Evolutionary conservation across 2,888 invertebrate species (phyloP).

Genomic region (Aphelenchoides bicaudatus): DNA sequence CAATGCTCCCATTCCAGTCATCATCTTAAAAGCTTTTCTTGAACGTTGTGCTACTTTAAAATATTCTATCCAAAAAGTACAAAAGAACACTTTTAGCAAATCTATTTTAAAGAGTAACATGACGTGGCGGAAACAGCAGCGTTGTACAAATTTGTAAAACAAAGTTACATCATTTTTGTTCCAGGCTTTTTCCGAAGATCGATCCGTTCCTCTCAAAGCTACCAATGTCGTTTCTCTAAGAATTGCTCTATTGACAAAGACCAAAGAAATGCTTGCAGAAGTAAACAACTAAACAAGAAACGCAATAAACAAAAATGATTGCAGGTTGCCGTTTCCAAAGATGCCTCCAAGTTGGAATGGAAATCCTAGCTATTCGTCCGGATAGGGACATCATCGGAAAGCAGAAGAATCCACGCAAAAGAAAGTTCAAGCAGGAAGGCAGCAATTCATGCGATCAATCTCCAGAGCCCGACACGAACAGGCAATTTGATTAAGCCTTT

Average conservation of each 20-base stretch:
- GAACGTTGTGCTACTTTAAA: too few species aligned
- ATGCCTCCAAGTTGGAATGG: slow-evolving; percentile 57
- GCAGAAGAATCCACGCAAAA: slow-evolving; percentile 57
- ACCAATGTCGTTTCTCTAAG: slow-evolving; percentile 51
- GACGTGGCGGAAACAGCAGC: too few species aligned
- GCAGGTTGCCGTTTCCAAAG: slow-evolving; percentile 57
- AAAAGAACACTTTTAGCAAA: too few species aligned
- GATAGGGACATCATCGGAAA: slow-evolving; percentile 59
- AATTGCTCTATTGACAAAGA: slow-evolving; percentile 57
- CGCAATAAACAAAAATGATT: too few species aligned
- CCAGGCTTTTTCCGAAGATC: slow-evolving; percentile 58
- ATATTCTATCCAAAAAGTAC: too few species aligned
- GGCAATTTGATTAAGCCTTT: too few species aligned
- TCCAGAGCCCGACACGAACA: slow-evolving; percentile 27
- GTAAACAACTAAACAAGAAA: too few species aligned
- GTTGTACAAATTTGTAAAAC: too few species aligned
- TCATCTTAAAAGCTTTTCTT: too few species aligned
- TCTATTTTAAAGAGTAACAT: too few species aligned
- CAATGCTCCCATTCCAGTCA: too few species aligned
- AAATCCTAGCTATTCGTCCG: slow-evolving; percentile 58
- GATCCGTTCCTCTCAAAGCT: slow-evolving; percentile 51
- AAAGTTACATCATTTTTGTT: too few species aligned
- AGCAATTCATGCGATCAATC: slow-evolving; percentile 47
- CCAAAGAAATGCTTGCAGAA: slow-evolving; percentile 56
- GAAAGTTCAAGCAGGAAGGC: slow-evolving; percentile 49